phyloP scores from a whole-genome alignment of 2,888 invertebrate genomes.

The Helobdella robusta region DNA sequence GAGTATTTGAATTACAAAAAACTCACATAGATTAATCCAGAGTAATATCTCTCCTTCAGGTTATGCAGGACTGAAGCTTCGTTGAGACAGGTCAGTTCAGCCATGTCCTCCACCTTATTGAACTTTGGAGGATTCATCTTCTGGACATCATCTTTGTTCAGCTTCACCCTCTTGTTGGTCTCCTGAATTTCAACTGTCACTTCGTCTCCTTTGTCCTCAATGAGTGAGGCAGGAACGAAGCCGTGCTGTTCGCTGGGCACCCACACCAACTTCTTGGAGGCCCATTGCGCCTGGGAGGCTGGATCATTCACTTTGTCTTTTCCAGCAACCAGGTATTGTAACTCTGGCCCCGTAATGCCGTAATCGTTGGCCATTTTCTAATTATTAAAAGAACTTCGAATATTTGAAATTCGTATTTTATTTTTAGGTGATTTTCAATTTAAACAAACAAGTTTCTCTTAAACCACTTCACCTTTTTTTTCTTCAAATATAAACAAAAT shows the following conservation, averaged over 20 bases:
- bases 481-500: neutral
- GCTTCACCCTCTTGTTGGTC: slow-evolving; percentile 80
- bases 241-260: slow-evolving; percentile 94
- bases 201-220: slow-evolving; percentile 83
- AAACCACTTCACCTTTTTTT: neutral
- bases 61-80: slow-evolving; percentile 99
- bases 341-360: slow-evolving; percentile 30
- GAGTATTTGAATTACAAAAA: too few species aligned
- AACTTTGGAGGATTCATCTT: slow-evolving; percentile 99
- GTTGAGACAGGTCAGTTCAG: slow-evolving; percentile 96
- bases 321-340: slow-evolving; percentile 77
- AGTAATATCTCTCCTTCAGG: slow-evolving; percentile 98
- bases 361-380: slow-evolving; percentile 27
- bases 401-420: too few species aligned
- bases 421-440: neutral
- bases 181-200: slow-evolving; percentile 94
- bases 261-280: slow-evolving; percentile 95
- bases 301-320: slow-evolving; percentile 86
- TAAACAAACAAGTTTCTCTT: neutral
- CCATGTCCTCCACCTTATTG: slow-evolving; percentile 99
- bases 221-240: slow-evolving; percentile 91
- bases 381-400: too few species aligned
- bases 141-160: slow-evolving; percentile 94
- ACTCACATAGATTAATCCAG: slow-evolving; percentile 99
- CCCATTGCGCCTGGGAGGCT: slow-evolving; percentile 97